Evolutionary conservation across 2,797 vertebrate species (phyloP).

Genomic region (Microctenopoma steveboyesi): DNA sequence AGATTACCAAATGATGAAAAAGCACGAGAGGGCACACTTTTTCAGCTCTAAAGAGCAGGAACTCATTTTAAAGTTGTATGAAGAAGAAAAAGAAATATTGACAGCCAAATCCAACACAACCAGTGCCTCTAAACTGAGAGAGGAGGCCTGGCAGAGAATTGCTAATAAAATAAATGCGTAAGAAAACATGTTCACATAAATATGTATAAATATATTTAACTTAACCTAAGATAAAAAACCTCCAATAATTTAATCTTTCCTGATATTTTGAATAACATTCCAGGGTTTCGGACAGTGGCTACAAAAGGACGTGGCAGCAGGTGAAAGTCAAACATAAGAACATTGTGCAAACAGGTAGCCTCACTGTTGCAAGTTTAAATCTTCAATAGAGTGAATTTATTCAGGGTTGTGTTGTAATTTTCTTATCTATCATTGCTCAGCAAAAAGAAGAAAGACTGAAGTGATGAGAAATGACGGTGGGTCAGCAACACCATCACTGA

Average conservation of each 20-base stretch:
- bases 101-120: slow-evolving; percentile 78
- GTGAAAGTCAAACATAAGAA: slow-evolving; percentile 80
- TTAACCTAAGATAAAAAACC: no score
- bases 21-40: slow-evolving; percentile 72
- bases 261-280: neutral
- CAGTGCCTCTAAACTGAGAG: slow-evolving; percentile 71
- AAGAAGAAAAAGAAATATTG: slow-evolving; percentile 68
- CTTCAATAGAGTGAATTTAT: neutral
- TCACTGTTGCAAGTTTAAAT: neutral
- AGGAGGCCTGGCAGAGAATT: slow-evolving; percentile 80
- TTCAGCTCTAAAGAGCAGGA: slow-evolving; percentile 78
- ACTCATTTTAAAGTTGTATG: slow-evolving; percentile 73
- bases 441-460: slow-evolving; percentile 61
- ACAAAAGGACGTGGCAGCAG: slow-evolving; percentile 77
- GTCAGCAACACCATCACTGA: slow-evolving; percentile 48
- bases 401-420: neutral
- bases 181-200: slow-evolving; percentile 2
- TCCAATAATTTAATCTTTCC: neutral
- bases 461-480: slow-evolving; percentile 45
- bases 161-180: slow-evolving; percentile 74
- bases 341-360: slow-evolving; percentile 74
- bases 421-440: slow-evolving; percentile 22
- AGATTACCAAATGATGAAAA: slow-evolving; percentile 64
- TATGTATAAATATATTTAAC: neutral
- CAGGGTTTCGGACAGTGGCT: slow-evolving; percentile 75